Percentiles rank a stretch among this genome's conserved stretches.
phyloP scores from a whole-genome alignment of 1,140 invertebrate genomes.

The Papilio helenus region DNA sequence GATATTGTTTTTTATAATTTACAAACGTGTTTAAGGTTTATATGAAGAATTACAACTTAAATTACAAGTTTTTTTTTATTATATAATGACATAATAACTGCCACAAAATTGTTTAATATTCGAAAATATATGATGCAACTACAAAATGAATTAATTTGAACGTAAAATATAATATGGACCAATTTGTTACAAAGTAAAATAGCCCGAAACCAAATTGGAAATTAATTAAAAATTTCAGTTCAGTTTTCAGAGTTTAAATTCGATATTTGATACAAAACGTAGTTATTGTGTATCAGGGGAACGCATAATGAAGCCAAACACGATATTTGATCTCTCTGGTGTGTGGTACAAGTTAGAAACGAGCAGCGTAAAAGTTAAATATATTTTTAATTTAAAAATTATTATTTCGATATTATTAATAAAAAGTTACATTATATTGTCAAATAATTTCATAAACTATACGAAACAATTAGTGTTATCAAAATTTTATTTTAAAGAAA shows the following conservation, averaged over 20 bases:
- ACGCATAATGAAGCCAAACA: constrained; percentile 19
- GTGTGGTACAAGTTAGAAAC: constrained; percentile 10
- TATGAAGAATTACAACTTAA: too few relatives aligned
- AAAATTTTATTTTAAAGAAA: too few relatives aligned
- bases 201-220: constrained; percentile 3
- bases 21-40: not conserved
- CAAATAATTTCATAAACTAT: too few relatives aligned
- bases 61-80: too few relatives aligned
- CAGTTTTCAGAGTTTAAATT: not conserved
- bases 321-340: constrained; percentile 19
- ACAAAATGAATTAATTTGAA: not conserved
- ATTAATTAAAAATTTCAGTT: constrained; percentile 8
- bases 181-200: constrained; percentile 6
- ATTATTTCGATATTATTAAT: too few relatives aligned
- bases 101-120: too few relatives aligned
- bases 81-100: too few relatives aligned
- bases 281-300: constrained; percentile 4
- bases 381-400: not conserved
- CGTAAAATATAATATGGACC: not conserved
- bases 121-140: not conserved
- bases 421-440: too few relatives aligned
- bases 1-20: too few relatives aligned
- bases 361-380: not conserved
- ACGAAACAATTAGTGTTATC: too few relatives aligned
- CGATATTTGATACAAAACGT: constrained; percentile 3